Conservation (phyloP, 1,140 invertebrate genomes). For the Neocloeon triangulifer region DNA sequence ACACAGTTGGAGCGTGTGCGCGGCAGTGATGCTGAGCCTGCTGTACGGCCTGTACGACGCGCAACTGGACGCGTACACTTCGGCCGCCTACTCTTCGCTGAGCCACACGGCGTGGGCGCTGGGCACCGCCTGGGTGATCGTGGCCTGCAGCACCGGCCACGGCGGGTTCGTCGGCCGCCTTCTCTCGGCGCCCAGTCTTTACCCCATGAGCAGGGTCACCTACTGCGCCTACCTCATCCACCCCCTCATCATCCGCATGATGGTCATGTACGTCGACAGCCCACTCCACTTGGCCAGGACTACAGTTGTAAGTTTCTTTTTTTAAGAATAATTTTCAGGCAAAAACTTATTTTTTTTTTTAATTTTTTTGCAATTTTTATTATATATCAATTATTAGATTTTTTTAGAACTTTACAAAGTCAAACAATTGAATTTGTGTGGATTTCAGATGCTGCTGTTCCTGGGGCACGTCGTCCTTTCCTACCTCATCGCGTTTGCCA, state of each 20-base stretch:
- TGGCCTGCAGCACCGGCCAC: constrained; percentile 54
- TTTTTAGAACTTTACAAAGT: constrained; percentile 10
- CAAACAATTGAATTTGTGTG: no score
- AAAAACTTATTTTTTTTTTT: not conserved
- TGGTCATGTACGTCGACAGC: constrained; percentile 50
- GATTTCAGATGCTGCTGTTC: constrained; percentile 44
- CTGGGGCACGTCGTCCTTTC: constrained; percentile 55
- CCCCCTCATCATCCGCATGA: constrained; percentile 59
- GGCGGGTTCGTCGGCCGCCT: constrained; percentile 36
- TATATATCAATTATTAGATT: constrained; percentile 6
- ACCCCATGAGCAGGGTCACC: constrained; percentile 69
- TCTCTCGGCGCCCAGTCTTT: constrained; percentile 51
- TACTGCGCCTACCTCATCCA: constrained; percentile 82
- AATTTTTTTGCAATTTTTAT: constrained; percentile 1
- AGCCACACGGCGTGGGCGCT: constrained; percentile 48
- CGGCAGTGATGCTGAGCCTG: not conserved
- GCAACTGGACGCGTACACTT: constrained; percentile 36
- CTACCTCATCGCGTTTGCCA: constrained; percentile 47
- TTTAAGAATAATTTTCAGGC: constrained; percentile 1
- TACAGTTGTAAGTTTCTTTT: constrained; percentile 38
- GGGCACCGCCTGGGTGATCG: constrained; percentile 52
- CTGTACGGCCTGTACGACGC: constrained; percentile 41
- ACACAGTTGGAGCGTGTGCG: no score
- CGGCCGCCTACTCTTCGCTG: constrained; percentile 32
- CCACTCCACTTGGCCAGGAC: constrained; percentile 48